Base-by-base conservation (phyloP, 2,797 vertebrate genomes). In the Helarctos malayanus region DNA sequence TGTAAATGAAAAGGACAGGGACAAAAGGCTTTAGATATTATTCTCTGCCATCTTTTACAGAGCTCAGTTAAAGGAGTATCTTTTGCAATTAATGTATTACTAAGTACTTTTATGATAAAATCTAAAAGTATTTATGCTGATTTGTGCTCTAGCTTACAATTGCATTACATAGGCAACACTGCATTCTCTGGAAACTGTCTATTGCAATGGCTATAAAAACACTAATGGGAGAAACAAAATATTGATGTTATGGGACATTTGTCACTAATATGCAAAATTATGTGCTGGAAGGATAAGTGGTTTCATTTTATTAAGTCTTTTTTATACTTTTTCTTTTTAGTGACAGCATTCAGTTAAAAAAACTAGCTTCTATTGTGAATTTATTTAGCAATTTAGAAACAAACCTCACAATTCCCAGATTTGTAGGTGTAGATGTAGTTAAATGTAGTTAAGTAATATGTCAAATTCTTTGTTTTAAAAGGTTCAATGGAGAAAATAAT, bases 61-160 rank as follows among this genome's bases (percentile, higher is more conserved):
- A 59, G 61, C 13, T 84, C 35, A 84, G 41, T 57, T 84, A 79
- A 75, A 93, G 83, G 47, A 76, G 19, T 76, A 9, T 47, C 47
- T 95, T 94, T 75, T 89, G 38, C 29, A 93, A 87, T 80, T 78
- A 93, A 81, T 94, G 59, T 59, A 21, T 63, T 83, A 78, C 76
- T 87, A 75, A 96, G 47, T 6, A 78, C 52, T 63, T 79, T 92
- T 79, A 85, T 92, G 49, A 92, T 89, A 86, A 95, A 93, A 38
- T 61, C 32, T 71, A 45, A 95, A 94, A 88, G 12, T 56, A 3
- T 78, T 82, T 93, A 52, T 54, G 10, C 27, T 94, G 78, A 98
- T 78, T 94, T 95, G 61, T 88, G 61, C 19, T 56, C 14, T 47
- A 71, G 71, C 35, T 88, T 75, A 85, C 16, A 84, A 9, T 71